Base-by-base conservation (phyloP, 2,113 vertebrate species). In the Scytalopus superciliaris region DNA sequence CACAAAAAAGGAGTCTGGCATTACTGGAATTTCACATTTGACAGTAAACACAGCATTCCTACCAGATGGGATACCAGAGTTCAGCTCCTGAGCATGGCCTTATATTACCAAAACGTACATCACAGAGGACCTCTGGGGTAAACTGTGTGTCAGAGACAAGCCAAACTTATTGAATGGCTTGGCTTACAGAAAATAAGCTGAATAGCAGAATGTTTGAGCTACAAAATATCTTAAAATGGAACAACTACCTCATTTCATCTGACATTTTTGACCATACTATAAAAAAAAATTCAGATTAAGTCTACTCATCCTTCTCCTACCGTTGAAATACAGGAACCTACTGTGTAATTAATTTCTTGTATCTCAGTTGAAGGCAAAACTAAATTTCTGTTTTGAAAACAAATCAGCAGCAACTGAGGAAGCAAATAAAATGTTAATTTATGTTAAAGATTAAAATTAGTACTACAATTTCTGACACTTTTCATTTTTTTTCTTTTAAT, bases 21-120 rank as follows among this genome's bases (percentile, higher is more conserved):
- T 56, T 72, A 52, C 0, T 82, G 87, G 66, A 78, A 19, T 52
- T 64, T 49, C 85, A 40, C 22, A 44, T 78, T 87, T 62, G 62
- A 73, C 44, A 87, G 31, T 72, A 94, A 94, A 85, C 66, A 94
- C 12, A 57, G n/a, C 23, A 79, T 53, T 94, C 69, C 81, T 91
- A 67, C 82, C 82, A 83, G 57, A 72, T 9, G 25, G 73, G 33
- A 75, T 44, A 63, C 42, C 66, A 78, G 84, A 72, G 64, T 33
- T 67, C 42, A 33, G 69, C 33, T 82, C 49, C 84, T 70, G 62
- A 76, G 59, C 62, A 37, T 1, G 0, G 78, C 87, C 66, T 91
- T 91, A 25, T 85, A 84, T 85, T 79, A 90, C 62, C 87, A 94
- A 94, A 93, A 56, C 0, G 0, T n/a, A 56, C 62, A 82, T 52